These are phyloP conservation scores for Urocynchramus pylzowi DNA, from an alignment of 2,113 vertebrate species.

Conservation along the genomic window DNA sequence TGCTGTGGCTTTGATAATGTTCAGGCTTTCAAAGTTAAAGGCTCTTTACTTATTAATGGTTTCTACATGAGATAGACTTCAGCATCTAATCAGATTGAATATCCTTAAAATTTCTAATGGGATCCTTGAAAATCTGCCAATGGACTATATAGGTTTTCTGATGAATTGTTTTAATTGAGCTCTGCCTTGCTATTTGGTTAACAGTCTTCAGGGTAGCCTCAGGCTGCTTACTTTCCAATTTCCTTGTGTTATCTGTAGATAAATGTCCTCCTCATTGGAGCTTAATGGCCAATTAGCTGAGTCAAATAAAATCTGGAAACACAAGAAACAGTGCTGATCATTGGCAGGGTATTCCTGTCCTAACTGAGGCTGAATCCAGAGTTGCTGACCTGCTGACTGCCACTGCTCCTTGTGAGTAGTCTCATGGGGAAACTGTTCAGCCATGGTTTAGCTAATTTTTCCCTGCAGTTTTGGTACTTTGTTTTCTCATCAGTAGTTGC, in stretches of 20 bases:
- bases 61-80: neutral
- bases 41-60: neutral
- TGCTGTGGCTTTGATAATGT: neutral
- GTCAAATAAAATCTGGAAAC: constrained; percentile 45
- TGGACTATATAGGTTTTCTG: neutral
- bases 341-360: neutral
- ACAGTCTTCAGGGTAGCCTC: constrained; percentile 18
- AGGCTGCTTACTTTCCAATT: constrained; percentile 46
- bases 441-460: neutral
- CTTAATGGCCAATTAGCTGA: constrained; percentile 47
- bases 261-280: constrained; percentile 13
- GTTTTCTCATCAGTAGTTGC: neutral
- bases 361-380: neutral
- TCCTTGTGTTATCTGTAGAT: constrained; percentile 34
- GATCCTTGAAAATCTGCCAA: constrained; percentile 45
- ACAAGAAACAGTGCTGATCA: neutral
- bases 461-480: neutral
- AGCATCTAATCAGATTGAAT: constrained; percentile 6
- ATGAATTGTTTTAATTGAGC: constrained; percentile 53
- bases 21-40: neutral
- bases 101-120: constrained; percentile 51
- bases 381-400: neutral
- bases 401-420: neutral
- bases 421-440: neutral
- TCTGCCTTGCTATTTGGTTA: constrained; percentile 33